phyloP scores from a whole-genome alignment of 2,113 vertebrate genomes.

The Sebastes schlegelii region DNA sequence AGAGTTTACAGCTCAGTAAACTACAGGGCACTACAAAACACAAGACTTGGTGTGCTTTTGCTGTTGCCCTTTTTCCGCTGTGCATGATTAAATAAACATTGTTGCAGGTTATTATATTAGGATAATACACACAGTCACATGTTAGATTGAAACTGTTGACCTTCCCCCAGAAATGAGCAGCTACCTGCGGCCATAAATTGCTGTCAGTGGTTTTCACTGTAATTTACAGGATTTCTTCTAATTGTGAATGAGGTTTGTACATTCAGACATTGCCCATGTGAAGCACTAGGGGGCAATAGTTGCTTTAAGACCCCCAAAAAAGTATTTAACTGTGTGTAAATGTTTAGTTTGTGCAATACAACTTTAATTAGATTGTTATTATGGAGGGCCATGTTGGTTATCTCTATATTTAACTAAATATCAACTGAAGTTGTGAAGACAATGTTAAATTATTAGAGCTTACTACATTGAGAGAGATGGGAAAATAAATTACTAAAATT shows the following conservation, averaged over 20 bases:
- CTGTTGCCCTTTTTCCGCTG: neutral
- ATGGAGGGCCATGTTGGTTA: neutral
- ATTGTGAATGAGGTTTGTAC: neutral
- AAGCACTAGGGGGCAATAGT: slow-evolving; percentile 63
- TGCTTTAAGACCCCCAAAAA: slow-evolving; percentile 1
- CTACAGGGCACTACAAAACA: slow-evolving; percentile 3
- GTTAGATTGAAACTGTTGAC: neutral
- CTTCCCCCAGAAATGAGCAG: neutral
- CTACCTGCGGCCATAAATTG: neutral
- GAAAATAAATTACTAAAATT: slow-evolving; percentile 12
- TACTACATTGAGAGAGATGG: neutral
- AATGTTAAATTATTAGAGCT: neutral
- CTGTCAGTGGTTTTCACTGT: neutral
- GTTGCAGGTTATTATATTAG: neutral
- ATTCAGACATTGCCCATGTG: neutral
- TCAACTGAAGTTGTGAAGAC: neutral
- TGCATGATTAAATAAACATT: neutral
- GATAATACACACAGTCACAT: neutral
- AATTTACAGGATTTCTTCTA: neutral
- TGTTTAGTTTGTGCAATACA: neutral
- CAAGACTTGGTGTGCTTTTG: neutral
- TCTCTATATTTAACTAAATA: neutral
- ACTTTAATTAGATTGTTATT: neutral
- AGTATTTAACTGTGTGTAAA: neutral
- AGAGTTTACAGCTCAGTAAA: neutral